Base-by-base conservation (phyloP, 2,888 invertebrate species). In the Cephus sareptanus region DNA sequence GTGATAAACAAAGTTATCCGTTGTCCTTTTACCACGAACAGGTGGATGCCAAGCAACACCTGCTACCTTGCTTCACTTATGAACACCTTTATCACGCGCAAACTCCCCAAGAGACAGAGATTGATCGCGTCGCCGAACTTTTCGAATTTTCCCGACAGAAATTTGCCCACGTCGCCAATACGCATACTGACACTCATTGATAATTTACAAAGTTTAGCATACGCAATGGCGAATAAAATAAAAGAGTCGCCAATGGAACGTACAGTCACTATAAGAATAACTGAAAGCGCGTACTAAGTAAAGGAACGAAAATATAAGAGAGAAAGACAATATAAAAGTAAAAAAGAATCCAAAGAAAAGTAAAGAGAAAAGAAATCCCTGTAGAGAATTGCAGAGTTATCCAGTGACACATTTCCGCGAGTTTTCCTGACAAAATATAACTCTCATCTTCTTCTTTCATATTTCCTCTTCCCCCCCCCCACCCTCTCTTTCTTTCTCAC, bases 31-130 rank as follows among this genome's bases (percentile, higher is more conserved):
- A 79, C 68, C 76, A 79, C 80, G 83, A 82, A 71, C 85, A 83
- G 84, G 83, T 83, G 83, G 83, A 84, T 81, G 80, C 34, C 79
- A 77, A 68, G 79, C 76, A 79, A 81, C 85, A 85, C 84, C 85
- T 85, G 85, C 82, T 84, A 81, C 81, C 82, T 81, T 76, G 77
- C 80, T 79, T 74, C 76, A 71, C 79, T 81, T 80, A 81, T 81
- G 81, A 83, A 83, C 79, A 81, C 78, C 83, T 81, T 81, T 81
- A 83, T 82, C 83, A 82, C 82, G 76, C 79, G 75, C 70, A 33
- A 79, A 80, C 82, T 79, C 75, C 71, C 13, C n/a, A 71, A 79
- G 74, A 74, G 82, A 80, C 81, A 78, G 81, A 81, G 82, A 83
- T 82, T 82, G 82, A 83, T 83, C 73, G 78, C 77, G 13, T 77